phyloP scores from a whole-genome alignment of 2,797 vertebrate genomes.

The Carapus acus region DNA sequence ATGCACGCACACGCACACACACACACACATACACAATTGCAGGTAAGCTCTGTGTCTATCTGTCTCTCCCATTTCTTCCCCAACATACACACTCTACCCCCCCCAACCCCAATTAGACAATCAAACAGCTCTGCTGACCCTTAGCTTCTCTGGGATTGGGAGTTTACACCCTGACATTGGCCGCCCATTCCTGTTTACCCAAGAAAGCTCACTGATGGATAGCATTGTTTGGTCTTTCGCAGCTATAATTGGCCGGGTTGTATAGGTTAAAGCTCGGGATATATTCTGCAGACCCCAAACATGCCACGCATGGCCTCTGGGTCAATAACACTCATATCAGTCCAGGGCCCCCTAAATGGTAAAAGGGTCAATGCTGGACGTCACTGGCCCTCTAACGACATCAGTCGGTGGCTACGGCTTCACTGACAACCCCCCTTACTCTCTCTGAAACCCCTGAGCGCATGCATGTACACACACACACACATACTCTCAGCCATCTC shows the following conservation, averaged over 20 bases:
- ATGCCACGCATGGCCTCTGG: conserved; percentile 73
- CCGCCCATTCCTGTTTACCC: conserved; percentile 70
- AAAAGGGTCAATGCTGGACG: conserved; percentile 69
- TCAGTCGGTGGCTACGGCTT: conserved; percentile 54
- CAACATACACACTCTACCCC: conserved; percentile 27
- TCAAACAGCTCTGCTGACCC: conserved; percentile 74
- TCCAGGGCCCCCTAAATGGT: conserved; percentile 73
- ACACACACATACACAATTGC: not conserved
- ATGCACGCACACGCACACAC: conserved; percentile 37
- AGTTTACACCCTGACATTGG: conserved; percentile 66
- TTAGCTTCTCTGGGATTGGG: conserved; percentile 66
- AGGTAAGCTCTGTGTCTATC: conserved; percentile 31
- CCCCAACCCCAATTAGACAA: conserved; percentile 69
- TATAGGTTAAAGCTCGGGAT: conserved; percentile 78
- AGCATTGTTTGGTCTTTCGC: conserved; percentile 77
- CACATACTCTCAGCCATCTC: conserved; percentile 16
- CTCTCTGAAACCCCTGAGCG: too few relatives aligned
- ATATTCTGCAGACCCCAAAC: conserved; percentile 80
- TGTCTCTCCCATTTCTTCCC: conserved; percentile 41
- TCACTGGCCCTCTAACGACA: conserved; percentile 60
- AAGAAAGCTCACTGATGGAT: conserved; percentile 74
- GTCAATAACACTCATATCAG: conserved; percentile 77
- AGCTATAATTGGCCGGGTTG: conserved; percentile 74
- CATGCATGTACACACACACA: too few relatives aligned
- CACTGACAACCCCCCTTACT: conserved; percentile 34